Conservation (phyloP, 2,797 vertebrate species). For the Squalus acanthias region DNA sequence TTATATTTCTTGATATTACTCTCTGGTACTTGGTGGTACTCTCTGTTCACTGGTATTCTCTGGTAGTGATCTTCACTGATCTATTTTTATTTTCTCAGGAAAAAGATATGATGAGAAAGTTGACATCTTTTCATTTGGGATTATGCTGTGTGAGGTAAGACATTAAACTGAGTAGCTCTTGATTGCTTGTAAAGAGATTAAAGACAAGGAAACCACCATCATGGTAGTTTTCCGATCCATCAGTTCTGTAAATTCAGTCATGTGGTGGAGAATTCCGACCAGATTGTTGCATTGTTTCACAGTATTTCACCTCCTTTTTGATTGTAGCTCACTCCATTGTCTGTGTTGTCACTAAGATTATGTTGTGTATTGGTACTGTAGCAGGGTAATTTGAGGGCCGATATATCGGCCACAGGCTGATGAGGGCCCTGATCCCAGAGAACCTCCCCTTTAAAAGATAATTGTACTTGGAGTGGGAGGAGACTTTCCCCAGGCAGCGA, state of each 20-base stretch:
- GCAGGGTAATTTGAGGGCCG: not conserved
- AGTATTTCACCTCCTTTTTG: not conserved
- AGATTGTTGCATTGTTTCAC: not conserved
- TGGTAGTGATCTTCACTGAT: not conserved
- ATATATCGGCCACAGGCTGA: not conserved
- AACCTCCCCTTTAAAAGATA: not conserved
- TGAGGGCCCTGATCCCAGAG: not conserved
- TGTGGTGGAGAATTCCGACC: not conserved
- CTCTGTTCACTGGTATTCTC: not conserved
- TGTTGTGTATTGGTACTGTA: not conserved
- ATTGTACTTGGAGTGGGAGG: not conserved
- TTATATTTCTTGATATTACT: not conserved
- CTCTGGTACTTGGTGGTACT: not conserved
- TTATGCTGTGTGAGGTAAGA: slow-evolving; percentile 90
- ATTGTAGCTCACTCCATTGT: not conserved
- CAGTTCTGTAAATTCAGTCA: not conserved
- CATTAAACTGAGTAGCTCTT: not conserved
- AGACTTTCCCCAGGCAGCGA: not conserved
- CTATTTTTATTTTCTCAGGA: slow-evolving; percentile 57
- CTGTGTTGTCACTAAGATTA: not conserved
- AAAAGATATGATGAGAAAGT: slow-evolving; percentile 94
- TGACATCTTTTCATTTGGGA: slow-evolving; percentile 97
- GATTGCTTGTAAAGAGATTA: not conserved
- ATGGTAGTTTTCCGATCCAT: too few species aligned
- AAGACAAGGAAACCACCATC: not conserved